Percentiles rank a stretch among this genome's conserved stretches.
Evolutionary conservation across 2,888 invertebrate species (phyloP).

Genomic region (Congeria kusceri): DNA sequence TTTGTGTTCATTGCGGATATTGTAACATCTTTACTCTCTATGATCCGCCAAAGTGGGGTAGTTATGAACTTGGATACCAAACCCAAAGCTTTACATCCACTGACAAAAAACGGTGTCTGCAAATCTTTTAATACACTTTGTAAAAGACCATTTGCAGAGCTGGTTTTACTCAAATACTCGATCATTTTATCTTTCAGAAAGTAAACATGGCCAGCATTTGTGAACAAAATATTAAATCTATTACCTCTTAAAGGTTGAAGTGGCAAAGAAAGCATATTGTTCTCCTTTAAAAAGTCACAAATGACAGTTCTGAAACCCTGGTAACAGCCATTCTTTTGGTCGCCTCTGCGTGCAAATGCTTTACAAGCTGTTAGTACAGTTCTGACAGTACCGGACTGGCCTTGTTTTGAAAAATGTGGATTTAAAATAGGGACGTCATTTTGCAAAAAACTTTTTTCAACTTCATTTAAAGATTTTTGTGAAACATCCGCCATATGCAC

Average conservation of each 20-base stretch:
- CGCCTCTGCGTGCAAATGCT: constrained; percentile 24
- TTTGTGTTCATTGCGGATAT: constrained; percentile 5
- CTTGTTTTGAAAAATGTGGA: constrained; percentile 4
- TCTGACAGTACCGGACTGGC: constrained; percentile 15
- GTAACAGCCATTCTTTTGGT: constrained; percentile 48
- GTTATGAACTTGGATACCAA: constrained; percentile 25
- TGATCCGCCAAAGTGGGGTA: constrained; percentile 25
- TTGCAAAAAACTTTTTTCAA: constrained; percentile 10
- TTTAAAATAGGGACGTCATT: constrained; percentile 1
- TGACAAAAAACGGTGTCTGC: constrained; percentile 14
- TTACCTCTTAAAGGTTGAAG: constrained; percentile 42
- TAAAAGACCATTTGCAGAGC: constrained; percentile 3
- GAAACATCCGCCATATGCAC: constrained; percentile 28
- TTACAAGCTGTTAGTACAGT: constrained; percentile 9
- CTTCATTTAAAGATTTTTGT: constrained; percentile 1
- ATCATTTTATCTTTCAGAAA: constrained; percentile 40
- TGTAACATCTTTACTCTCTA: constrained; percentile 27
- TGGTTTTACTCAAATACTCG: constrained; percentile 14
- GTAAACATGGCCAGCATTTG: constrained; percentile 50
- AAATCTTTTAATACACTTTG: constrained; percentile 12
- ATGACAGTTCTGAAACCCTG: constrained; percentile 39
- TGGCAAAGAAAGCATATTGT: constrained; percentile 25
- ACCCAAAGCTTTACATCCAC: constrained; percentile 28
- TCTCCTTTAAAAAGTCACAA: constrained; percentile 30
- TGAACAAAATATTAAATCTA: constrained; percentile 51